Percentiles rank a stretch among this genome's conserved stretches.
phyloP scores from a whole-genome alignment of 2,888 invertebrate genomes.

The Oscheius myriophilus region DNA sequence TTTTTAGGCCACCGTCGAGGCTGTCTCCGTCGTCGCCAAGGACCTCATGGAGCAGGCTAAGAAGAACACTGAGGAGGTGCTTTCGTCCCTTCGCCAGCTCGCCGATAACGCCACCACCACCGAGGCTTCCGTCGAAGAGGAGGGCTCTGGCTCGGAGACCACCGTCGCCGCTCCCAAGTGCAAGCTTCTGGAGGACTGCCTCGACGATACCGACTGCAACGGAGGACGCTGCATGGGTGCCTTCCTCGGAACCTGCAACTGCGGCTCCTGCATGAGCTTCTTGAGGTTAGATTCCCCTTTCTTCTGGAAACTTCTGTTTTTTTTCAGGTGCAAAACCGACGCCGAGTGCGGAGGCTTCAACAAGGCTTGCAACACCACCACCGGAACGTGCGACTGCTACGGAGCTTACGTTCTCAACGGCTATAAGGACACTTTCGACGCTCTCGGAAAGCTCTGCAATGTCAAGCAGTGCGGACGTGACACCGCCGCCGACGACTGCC shows the following conservation, averaged over 20 bases:
- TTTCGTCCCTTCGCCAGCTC: too few relatives aligned
- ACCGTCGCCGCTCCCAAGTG: not conserved
- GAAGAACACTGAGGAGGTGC: too few relatives aligned
- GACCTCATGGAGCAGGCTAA: too few relatives aligned
- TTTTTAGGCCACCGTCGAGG: too few relatives aligned
- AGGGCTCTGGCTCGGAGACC: too few relatives aligned
- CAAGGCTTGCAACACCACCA: not conserved
- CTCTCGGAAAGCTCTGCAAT: constrained; percentile 3
- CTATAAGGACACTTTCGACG: constrained; percentile 7
- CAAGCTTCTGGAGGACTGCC: constrained; percentile 2
- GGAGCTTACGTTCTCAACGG: constrained; percentile 5
- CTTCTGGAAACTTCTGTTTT: not conserved
- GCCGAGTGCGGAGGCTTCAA: constrained; percentile 13
- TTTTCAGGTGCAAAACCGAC: constrained; percentile 4
- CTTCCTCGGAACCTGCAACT: constrained; percentile 25
- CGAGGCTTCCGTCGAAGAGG: too few relatives aligned
- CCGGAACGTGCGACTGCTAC: constrained; percentile 15
- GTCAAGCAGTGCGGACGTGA: not conserved
- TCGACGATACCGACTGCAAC: constrained; percentile 19
- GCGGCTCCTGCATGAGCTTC: constrained; percentile 12
- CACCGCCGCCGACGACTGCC: constrained; percentile 1
- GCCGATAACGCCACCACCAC: too few relatives aligned
- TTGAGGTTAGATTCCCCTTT: not conserved
- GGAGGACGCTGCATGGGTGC: constrained; percentile 19
- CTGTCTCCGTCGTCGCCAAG: too few relatives aligned